phyloP scores from a whole-genome alignment of 1,140 invertebrate species.

The Pentalonia nigronervosa region DNA sequence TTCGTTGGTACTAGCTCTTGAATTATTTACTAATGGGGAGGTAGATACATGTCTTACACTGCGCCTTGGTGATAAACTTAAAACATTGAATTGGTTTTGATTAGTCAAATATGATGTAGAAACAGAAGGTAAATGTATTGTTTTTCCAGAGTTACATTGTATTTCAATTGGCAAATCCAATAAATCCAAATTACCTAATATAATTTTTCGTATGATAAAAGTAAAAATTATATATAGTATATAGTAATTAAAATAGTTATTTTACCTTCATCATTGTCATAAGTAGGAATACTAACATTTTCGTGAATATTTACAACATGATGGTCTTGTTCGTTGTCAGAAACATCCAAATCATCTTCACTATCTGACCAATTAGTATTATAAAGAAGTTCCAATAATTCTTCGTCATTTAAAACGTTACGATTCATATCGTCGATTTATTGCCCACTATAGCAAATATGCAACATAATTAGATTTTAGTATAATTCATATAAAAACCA shows the following conservation, averaged over 20 bases:
- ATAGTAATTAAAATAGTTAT: not conserved
- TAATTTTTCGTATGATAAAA: not conserved
- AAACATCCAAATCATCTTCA: not conserved
- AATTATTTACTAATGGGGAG: not conserved
- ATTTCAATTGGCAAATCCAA: too few species aligned
- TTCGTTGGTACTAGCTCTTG: not conserved
- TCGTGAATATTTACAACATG: not conserved
- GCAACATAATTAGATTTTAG: conserved; percentile 41
- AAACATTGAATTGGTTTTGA: too few species aligned
- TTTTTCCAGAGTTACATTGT: too few species aligned
- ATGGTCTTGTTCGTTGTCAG: conserved; percentile 20
- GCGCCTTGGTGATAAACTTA: not conserved
- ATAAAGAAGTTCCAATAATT: conserved; percentile 28
- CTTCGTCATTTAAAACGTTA: conserved; percentile 11
- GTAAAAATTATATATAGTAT: not conserved
- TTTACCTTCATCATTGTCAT: conserved; percentile 19
- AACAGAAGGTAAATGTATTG: too few species aligned
- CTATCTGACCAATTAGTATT: conserved; percentile 39
- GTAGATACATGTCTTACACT: conserved; percentile 3
- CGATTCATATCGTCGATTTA: conserved; percentile 7
- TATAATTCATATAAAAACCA: conserved; percentile 32
- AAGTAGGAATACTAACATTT: not conserved
- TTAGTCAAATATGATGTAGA: too few species aligned
- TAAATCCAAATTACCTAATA: not conserved
- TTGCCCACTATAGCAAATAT: conserved; percentile 12